A percentile compares a stretch with the other conserved stretches of the same genome.
Evolutionary conservation across 2,113 vertebrate genomes (phyloP).

Genomic region (Acanthochromis polyacanthus): DNA sequence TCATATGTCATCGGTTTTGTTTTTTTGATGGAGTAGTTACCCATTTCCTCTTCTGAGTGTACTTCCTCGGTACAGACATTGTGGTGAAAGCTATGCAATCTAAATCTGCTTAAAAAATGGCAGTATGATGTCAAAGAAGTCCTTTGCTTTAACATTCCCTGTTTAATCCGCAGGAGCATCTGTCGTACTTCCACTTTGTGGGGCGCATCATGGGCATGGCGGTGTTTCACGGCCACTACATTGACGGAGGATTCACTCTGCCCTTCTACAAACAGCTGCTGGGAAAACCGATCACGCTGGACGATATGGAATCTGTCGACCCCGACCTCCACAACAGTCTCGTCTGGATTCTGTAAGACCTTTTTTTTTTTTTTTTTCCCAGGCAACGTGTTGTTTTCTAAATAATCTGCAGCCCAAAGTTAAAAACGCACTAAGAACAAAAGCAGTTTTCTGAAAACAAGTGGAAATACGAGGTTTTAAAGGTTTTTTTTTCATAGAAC

Average conservation of each 20-base stretch:
- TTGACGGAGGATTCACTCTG: slow-evolving; percentile 97
- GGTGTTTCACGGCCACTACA: slow-evolving; percentile 98
- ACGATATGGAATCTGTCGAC: slow-evolving; percentile 98
- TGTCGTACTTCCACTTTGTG: slow-evolving; percentile 99
- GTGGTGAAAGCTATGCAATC: not conserved
- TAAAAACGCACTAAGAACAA: not conserved
- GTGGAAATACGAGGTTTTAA: not conserved
- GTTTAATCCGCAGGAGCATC: slow-evolving; percentile 88
- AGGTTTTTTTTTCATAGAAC: too few species aligned
- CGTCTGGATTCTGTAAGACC: slow-evolving; percentile 96
- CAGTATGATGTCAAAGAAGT: not conserved
- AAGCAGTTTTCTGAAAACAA: not conserved
- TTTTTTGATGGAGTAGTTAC: not conserved
- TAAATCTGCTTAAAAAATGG: not conserved
- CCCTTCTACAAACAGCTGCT: slow-evolving; percentile 99
- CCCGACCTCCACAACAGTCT: slow-evolving; percentile 99
- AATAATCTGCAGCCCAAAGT: not conserved
- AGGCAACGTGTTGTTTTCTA: not conserved
- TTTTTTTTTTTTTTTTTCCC: not conserved
- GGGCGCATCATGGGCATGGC: slow-evolving; percentile 99
- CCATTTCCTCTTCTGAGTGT: too few species aligned
- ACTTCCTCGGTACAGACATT: not conserved
- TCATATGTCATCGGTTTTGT: too few species aligned
- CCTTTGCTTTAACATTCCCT: not conserved
- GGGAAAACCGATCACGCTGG: slow-evolving; percentile 97